Base-by-base conservation (phyloP, 2,113 vertebrate species). In the Perognathus longimembris region DNA sequence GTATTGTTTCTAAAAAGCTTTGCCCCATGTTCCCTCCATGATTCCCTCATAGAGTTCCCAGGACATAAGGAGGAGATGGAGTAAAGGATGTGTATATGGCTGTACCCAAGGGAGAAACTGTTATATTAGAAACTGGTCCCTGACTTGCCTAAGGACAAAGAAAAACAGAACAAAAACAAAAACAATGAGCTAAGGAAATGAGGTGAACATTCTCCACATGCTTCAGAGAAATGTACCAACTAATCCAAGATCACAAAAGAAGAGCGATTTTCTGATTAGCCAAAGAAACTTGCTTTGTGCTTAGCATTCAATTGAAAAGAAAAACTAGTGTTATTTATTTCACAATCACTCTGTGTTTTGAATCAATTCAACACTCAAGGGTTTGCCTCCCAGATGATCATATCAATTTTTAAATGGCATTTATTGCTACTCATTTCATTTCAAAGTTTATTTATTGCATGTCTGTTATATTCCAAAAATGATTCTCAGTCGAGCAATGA, bases 401-500 rank as follows among this genome's bases (percentile, higher is more conserved):
- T 32, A 86, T 70, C 71, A 63, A 83, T 63, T 83, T 57, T 69
- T 40, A 64, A 84, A 70, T 83, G 57, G 9, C 57, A 84, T 64
- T 80, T 28, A 24, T 70, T 88, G 32, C 57, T 71, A 77, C 83
- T 91, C 83, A 36, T 90, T 88, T 36, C 74, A 74, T 75, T 78
- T 18, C 63, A 17, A 79, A 89, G 45, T 54, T n/a, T 75, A 79
- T 32, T 78, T 83, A 73, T 59, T 84, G 24, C 57, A 5, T 34
- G 26, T 61, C 66, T 57, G 1, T 75, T 92, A 79, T 10, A 1
- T 84, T 32, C 42, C 34, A 28, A 40, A 73, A 92, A 66, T 20
- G 70, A 57, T 75, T 66, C 82, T 92, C 40, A 21, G 36, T 50
- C 64, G 34, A 93, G 67, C 21, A 87, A 40, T 50, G 42, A 95